phyloP scores from a whole-genome alignment of 64 coral and sea anemone genomes.

The Stylophora pistillata region DNA sequence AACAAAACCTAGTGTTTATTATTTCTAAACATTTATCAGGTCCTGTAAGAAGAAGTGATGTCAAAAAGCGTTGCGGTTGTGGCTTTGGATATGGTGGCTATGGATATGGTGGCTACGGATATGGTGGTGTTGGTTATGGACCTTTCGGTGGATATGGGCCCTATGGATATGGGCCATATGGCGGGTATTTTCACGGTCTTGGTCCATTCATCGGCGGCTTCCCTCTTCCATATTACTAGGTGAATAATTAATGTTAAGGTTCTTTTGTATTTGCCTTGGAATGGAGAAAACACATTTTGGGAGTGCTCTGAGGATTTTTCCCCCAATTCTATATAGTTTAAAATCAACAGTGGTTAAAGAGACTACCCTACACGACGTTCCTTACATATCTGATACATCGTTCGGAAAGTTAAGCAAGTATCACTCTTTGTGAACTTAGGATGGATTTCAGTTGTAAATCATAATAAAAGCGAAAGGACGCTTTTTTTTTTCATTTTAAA shows the following conservation, averaged over 20 bases:
- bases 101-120: neutral
- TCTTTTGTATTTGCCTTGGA: neutral
- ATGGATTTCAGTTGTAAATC: too few species aligned
- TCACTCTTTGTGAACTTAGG: too few species aligned
- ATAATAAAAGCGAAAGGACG: too few species aligned
- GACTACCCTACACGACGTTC: too few species aligned
- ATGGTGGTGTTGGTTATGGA: constrained; percentile 26
- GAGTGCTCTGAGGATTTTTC: too few species aligned
- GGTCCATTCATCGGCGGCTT: neutral
- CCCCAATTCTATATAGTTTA: too few species aligned
- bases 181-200: constrained; percentile 21
- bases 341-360: too few species aligned
- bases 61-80: constrained; percentile 44
- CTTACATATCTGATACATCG: too few species aligned
- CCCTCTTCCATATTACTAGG: constrained; percentile 27
- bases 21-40: neutral
- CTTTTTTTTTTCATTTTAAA: too few species aligned
- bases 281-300: neutral
- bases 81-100: constrained; percentile 14
- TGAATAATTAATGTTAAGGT: neutral
- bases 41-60: constrained; percentile 3
- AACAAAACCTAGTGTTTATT: too few species aligned
- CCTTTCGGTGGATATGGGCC: constrained; percentile 32
- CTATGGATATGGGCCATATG: constrained; percentile 40
- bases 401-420: too few species aligned